Evolutionary conservation across 1,140 invertebrate genomes (phyloP), one percentile per base, ranked within the genome.

Genomic region (Drosophila equinoxialis): DNA sequence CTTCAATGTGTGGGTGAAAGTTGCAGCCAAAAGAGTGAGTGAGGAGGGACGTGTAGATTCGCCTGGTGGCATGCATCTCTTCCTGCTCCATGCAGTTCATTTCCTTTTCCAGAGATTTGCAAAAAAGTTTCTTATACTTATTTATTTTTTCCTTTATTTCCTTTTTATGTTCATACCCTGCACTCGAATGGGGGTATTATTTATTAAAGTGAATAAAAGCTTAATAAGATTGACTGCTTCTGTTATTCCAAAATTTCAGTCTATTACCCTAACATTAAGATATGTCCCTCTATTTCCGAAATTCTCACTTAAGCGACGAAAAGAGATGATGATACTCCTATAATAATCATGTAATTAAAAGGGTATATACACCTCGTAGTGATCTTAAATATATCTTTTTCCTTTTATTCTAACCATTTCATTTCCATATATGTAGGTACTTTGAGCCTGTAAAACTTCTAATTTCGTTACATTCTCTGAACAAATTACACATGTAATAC

Each of bases 401-500:
- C 60, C 39, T 68, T 41, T 73, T 37, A 60, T 37, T 37, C 35
- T 10, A 37, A 0, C 35, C 35, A 37, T 37, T 37, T 37, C 7
- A 37, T 37, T 37, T 8, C 8, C 2, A 10, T 63, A 74, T 54
- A 57, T 67, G 62, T 71, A 64, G 67, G 77, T 68, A 51, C 45
- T 55, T 14, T 55, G 51, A 6, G 54, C 57, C 51, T 74, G 59
- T 41, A 81, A 83, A 89, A 86, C 67, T 86, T 86, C 84, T 89
- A 86, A 86, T 86, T 86, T 86, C 65, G 79, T 89, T 79, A 89
- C 72, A 71, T 71, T 71, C 76, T 76, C 63, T 45, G 73, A 73
- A 68, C 84, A 86, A 89, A 86, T 86, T 86, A 86, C 83, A 86
- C 84, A 89, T 86, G 83, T 86, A 86, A 86, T 87, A 84, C 83